Base-by-base conservation (phyloP, 2,888 invertebrate genomes). In the Brachylomia viminalis region DNA sequence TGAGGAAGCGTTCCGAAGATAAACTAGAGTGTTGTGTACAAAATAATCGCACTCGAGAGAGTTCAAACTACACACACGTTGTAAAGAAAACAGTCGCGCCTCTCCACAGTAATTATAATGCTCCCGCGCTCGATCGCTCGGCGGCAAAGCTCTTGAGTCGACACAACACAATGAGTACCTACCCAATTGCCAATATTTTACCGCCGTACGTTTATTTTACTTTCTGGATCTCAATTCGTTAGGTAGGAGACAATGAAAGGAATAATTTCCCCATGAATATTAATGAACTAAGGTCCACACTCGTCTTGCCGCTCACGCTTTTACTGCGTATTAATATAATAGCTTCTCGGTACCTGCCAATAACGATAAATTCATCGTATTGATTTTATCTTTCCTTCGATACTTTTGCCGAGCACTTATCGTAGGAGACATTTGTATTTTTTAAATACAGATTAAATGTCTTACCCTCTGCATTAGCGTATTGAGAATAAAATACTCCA, bases 201-300 rank as follows among this genome's bases (percentile, higher is more conserved):
- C 84, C 87, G 87, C 87, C 20, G 72, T 87, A 87, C 91, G 89
- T 91, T 92, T 92, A 92, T 92, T 93, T 92, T 91, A 90, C 91
- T 91, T 91, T 90, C 91, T 91, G 88, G 90, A 90, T 92, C 91
- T 91, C 91, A 92, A 92, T 94, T 94, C 91, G 92, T 94, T 94
- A 92, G 90, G 87, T 89, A 89, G 86, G 92, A 94, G 93, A 94
- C 93, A 95, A 93, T 93, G 92, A 91, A 92, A 92, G 92, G 93
- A 93, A 95, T 95, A 94, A 95, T 95, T 95, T 92, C 90, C 88
- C 91, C 91, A 95, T 95, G 94, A 95, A 95, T 95, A 95, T 95
- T 95, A 95, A 95, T 95, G 94, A 93, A 92, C 88, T 88, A 91
- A 92, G 92, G 92, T 92, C 94, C 92, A 91, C 93, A 94, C 93